Conservation (phyloP, 1,140 invertebrate genomes). For the Ridgeia piscesae region DNA sequence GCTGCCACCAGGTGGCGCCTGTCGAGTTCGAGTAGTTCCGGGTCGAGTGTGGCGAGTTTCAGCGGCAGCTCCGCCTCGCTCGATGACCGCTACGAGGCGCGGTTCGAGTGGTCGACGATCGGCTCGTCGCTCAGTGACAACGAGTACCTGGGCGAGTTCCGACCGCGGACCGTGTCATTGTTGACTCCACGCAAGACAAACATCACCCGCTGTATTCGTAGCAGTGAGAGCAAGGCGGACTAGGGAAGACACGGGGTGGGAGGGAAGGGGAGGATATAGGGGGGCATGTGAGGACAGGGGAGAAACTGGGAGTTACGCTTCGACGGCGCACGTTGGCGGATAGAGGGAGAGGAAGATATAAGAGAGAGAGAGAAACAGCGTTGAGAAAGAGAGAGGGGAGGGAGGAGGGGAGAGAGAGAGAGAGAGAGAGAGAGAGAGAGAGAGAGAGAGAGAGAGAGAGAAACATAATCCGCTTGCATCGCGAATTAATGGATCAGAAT, state of each 20-base stretch:
- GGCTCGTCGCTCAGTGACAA: slow-evolving; percentile 18
- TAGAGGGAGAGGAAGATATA: not conserved
- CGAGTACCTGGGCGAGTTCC: slow-evolving; percentile 29
- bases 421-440: not conserved
- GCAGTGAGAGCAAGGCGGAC: not conserved
- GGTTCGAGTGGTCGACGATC: slow-evolving; percentile 17
- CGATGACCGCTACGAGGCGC: slow-evolving; percentile 32
- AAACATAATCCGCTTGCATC: slow-evolving; percentile 40
- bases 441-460: not conserved
- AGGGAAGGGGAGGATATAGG: not conserved
- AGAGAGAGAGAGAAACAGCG: not conserved
- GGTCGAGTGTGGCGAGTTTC: slow-evolving; percentile 41
- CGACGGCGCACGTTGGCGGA: not conserved
- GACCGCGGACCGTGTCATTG: slow-evolving; percentile 37
- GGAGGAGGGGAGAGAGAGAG: not conserved
- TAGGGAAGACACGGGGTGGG: not conserved
- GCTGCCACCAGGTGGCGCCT: slow-evolving; percentile 15
- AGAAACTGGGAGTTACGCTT: not conserved
- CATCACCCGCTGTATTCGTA: not conserved
- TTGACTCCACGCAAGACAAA: slow-evolving; percentile 34
- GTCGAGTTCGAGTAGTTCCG: slow-evolving; percentile 37
- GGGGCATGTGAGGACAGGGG: too few relatives aligned
- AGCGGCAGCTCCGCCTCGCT: slow-evolving; percentile 43
- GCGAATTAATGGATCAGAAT: slow-evolving; percentile 40
- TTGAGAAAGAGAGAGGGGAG: too few relatives aligned